Percentiles rank a stretch among this genome's conserved stretches.
Evolutionary conservation across 2,797 vertebrate species (phyloP).

Genomic region (Florisuga fusca): DNA sequence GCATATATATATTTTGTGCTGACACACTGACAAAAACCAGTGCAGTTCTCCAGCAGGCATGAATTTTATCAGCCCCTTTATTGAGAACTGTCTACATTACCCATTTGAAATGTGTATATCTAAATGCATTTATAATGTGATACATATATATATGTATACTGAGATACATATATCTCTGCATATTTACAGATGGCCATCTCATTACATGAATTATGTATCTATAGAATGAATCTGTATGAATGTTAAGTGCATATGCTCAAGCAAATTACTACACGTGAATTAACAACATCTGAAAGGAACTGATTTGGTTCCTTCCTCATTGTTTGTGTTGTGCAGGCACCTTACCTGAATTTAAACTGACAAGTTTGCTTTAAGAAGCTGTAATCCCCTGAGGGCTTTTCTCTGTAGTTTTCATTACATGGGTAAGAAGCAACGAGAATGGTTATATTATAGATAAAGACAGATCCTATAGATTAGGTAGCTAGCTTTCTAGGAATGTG

Average conservation of each 20-base stretch:
- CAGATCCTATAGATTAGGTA: background rate
- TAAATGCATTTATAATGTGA: background rate
- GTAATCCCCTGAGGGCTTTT: conserved; percentile 14
- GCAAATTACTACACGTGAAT: background rate
- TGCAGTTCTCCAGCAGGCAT: background rate
- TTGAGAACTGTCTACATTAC: background rate
- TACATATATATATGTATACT: background rate
- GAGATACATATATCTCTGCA: conserved; percentile 1
- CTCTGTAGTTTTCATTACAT: background rate
- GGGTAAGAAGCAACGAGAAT: background rate
- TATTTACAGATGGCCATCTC: conserved; percentile 57
- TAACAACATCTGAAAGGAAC: background rate
- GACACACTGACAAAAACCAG: background rate
- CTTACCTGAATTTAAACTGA: conserved; percentile 57
- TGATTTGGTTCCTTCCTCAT: conserved; percentile 19
- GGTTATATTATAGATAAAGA: background rate
- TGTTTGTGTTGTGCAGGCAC: background rate
- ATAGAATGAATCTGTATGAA: background rate
- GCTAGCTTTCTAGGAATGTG: background rate
- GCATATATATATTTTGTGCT: background rate
- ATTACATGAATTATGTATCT: background rate
- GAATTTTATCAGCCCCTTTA: background rate
- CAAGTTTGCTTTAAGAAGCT: conserved; percentile 55
- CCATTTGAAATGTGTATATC: background rate
- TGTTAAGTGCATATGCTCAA: background rate